Percentiles rank a stretch among this genome's conserved stretches.
Conservation (phyloP, 30 jellyfish, hydroid and myxozoan genomes). For the Pelagia noctiluca region DNA sequence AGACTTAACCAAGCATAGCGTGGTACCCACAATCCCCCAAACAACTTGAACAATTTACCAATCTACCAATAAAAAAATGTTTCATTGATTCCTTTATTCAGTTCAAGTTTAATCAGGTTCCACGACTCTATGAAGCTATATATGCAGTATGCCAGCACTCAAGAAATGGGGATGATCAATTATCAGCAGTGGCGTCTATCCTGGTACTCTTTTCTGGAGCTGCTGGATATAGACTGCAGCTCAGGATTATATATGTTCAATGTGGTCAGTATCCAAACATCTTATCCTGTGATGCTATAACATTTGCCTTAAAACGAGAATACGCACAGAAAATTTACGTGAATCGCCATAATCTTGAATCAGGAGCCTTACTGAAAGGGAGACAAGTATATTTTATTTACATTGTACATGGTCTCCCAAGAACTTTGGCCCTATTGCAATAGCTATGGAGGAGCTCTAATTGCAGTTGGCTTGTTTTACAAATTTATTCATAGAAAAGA, state of each 20-base stretch:
- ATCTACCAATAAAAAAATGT: not conserved
- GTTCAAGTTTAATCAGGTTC: constrained; percentile 27
- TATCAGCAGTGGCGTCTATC: constrained; percentile 40
- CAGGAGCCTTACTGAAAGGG: not conserved
- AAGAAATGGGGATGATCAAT: constrained; percentile 1
- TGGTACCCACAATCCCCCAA: not conserved
- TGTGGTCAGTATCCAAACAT: constrained; percentile 24
- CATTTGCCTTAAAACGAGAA: constrained; percentile 31
- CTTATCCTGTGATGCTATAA: constrained; percentile 22
- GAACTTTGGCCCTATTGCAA: not conserved
- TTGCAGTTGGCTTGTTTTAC: not conserved
- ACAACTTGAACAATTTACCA: not conserved
- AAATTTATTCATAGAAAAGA: not conserved
- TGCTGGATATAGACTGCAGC: constrained; percentile 29
- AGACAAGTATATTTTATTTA: not conserved
- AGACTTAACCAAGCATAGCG: not conserved
- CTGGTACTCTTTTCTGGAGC: constrained; percentile 29
- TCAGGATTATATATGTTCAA: not conserved
- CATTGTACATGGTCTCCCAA: not conserved
- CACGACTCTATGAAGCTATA: constrained; percentile 15
- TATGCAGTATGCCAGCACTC: constrained; percentile 9
- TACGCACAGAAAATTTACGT: not conserved
- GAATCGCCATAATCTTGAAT: not conserved
- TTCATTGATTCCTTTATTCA: not conserved
- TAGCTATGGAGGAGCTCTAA: not conserved